A percentile compares a stretch with the other conserved stretches of the same genome.
Conservation (phyloP, 2,888 invertebrate genomes). For the Lutraria lutraria region DNA sequence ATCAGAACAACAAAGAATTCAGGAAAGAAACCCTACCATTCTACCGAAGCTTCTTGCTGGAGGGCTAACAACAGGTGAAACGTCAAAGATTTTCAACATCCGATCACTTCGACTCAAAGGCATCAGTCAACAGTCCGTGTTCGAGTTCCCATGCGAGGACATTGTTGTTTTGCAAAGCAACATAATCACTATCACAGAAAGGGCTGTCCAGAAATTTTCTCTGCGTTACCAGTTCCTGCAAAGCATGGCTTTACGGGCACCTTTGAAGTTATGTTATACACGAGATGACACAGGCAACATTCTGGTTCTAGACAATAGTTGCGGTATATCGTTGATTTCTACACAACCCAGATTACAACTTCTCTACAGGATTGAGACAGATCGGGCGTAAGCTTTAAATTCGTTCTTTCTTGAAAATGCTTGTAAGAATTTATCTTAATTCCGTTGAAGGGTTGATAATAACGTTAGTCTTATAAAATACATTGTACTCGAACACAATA, state of each 20-base stretch:
- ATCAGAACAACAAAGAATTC: slow-evolving; percentile 52
- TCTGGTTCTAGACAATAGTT: slow-evolving; percentile 62
- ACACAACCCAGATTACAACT: slow-evolving; percentile 64
- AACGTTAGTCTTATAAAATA: too few species aligned
- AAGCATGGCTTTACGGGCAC: slow-evolving; percentile 65
- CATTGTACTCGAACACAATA: too few species aligned
- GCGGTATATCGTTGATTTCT: slow-evolving; percentile 60
- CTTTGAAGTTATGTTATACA: slow-evolving; percentile 58
- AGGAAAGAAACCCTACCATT: slow-evolving; percentile 60
- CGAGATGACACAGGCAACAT: slow-evolving; percentile 61
- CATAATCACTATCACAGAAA: slow-evolving; percentile 66
- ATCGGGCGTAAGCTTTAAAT: slow-evolving; percentile 58
- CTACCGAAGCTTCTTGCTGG: slow-evolving; percentile 59
- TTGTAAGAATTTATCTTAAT: too few species aligned
- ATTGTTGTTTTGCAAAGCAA: slow-evolving; percentile 59
- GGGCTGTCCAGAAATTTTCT: slow-evolving; percentile 70
- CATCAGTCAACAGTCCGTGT: slow-evolving; percentile 65
- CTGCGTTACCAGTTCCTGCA: slow-evolving; percentile 66
- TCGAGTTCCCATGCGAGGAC: slow-evolving; percentile 69
- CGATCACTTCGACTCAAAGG: slow-evolving; percentile 55
- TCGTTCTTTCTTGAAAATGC: too few species aligned
- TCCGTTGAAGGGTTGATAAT: too few species aligned
- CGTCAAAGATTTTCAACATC: slow-evolving; percentile 63
- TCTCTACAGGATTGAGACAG: slow-evolving; percentile 65
- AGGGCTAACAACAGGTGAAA: slow-evolving; percentile 58